Evolutionary conservation across 2,888 invertebrate genomes (phyloP), one percentile per base, ranked within the genome.

Genomic region (Germaria angustata): DNA sequence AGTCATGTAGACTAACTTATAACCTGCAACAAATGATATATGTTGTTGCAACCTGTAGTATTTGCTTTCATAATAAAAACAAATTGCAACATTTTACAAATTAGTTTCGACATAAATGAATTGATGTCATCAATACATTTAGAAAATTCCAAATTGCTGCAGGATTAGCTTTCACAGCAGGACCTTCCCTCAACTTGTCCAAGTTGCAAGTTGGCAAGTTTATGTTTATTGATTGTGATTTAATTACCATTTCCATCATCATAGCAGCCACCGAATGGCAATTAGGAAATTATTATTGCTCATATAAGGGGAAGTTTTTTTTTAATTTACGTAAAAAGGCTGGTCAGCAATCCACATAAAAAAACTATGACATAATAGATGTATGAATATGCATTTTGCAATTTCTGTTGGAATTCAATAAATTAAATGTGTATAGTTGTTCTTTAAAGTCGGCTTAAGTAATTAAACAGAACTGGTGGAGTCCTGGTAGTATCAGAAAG

Each of bases 141-240:
- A 34, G 0, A 1, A 20, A 41, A 20, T 5, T 51, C 9, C 8
- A 15, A 44, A 4, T 32, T 22, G 11, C 15, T 20, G 1, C 22
- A 17, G 17, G 6, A 69, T 5, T n/a, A n/a, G 1, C 13, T 36
- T 77, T 13, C 51, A 46, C 69, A 77, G 53, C 77, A 63, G 53
- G 77, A 63, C 11, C 34, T 36, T 17, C 32, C 4, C 2, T 51
- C 13, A 41, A 44, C 13, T 63, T 24, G 6, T n/a, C 4, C 22
- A 24, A 69, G 24, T 22, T 34, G 24, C 8, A 69, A 63, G 15
- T 71, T 22, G 24, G 24, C 8, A 69, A 63, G 15, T 71, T 71
- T 79, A 79, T 79, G 75, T 75, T 49, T 71, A 82, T 75, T 82
- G 71, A 75, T 76, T 71, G 69, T 53, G 75, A 79, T 76, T 82